Evolutionary conservation across 2,888 invertebrate species (phyloP).

Genomic region (Cyclophora albipunctata): DNA sequence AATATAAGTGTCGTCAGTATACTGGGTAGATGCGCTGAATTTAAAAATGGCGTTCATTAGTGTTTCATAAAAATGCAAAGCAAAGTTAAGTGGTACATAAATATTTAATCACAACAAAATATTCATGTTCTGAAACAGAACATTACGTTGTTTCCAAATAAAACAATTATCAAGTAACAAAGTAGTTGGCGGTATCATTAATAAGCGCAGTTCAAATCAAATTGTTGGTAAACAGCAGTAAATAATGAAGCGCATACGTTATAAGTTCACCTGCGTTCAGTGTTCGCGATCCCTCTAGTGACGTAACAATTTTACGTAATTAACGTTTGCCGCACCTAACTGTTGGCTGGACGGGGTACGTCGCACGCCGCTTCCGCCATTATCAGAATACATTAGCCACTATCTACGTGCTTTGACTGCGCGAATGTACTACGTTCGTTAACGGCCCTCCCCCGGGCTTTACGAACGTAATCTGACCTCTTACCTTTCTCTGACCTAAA

Average conservation of each 20-base stretch:
- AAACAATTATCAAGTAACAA: too few species aligned
- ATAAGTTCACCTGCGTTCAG: conserved; percentile 38
- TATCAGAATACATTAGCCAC: conserved; percentile 53
- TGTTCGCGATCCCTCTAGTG: conserved; percentile 38
- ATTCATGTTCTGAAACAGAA: too few species aligned
- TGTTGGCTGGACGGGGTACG: conserved; percentile 8
- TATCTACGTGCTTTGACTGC: conserved; percentile 48
- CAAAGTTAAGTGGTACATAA: too few species aligned
- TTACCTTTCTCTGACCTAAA: conserved; percentile 25
- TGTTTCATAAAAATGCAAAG: too few species aligned
- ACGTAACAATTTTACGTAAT: conserved; percentile 64
- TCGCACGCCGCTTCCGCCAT: conserved; percentile 38
- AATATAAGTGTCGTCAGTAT: not conserved
- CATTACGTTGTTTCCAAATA: too few species aligned
- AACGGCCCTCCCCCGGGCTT: conserved; percentile 36
- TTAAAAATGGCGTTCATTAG: too few species aligned
- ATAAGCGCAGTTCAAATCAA: conserved; percentile 13
- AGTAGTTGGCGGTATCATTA: not conserved
- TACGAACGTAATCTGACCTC: conserved; percentile 30
- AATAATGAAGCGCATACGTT: conserved; percentile 44
- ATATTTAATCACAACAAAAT: too few species aligned
- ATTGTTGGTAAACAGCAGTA: conserved; percentile 31
- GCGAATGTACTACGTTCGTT: conserved; percentile 42
- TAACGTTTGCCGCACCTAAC: conserved; percentile 38
- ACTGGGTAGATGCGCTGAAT: too few species aligned